Evolutionary conservation across 2,888 invertebrate genomes (phyloP).

Genomic region (Agrotis ipsilon): DNA sequence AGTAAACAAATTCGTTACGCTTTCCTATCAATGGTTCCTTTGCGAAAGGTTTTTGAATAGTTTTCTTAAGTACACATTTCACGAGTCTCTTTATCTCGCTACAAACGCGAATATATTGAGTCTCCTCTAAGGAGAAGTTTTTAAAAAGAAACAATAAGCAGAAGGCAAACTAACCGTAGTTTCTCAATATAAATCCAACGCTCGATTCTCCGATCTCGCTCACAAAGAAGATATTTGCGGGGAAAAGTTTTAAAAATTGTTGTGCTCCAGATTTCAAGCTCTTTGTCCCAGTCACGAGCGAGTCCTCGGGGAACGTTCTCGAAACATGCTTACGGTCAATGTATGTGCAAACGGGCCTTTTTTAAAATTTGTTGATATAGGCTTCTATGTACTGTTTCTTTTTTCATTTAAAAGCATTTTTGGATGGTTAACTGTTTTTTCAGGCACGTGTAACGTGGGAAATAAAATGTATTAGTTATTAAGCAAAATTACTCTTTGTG

Average conservation of each 20-base stretch:
- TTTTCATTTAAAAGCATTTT: background rate
- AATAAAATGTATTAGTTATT: background rate
- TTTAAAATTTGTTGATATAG: constrained; percentile 1
- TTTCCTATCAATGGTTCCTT: background rate
- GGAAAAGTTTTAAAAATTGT: constrained; percentile 77
- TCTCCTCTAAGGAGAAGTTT: constrained; percentile 36
- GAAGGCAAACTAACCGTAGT: constrained; percentile 54
- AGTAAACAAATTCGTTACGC: constrained; percentile 3
- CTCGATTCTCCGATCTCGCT: constrained; percentile 46
- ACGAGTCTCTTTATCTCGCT: constrained; percentile 9
- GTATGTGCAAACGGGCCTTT: constrained; percentile 53
- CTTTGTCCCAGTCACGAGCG: constrained; percentile 83
- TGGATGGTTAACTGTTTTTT: background rate
- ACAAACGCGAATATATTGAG: constrained; percentile 46
- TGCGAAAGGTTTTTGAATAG: constrained; percentile 21
- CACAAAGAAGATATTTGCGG: constrained; percentile 72
- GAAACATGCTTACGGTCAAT: constrained; percentile 69
- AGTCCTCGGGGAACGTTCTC: constrained; percentile 73
- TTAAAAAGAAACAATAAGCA: constrained; percentile 54
- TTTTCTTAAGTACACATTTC: constrained; percentile 5
- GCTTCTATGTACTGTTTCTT: background rate
- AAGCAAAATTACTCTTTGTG: background rate
- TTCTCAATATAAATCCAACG: constrained; percentile 59
- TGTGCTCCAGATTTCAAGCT: constrained; percentile 77
- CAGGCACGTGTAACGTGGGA: too few species aligned